Evolutionary conservation across 2,113 vertebrate species (phyloP).

Genomic region (Hepsetus odoe): DNA sequence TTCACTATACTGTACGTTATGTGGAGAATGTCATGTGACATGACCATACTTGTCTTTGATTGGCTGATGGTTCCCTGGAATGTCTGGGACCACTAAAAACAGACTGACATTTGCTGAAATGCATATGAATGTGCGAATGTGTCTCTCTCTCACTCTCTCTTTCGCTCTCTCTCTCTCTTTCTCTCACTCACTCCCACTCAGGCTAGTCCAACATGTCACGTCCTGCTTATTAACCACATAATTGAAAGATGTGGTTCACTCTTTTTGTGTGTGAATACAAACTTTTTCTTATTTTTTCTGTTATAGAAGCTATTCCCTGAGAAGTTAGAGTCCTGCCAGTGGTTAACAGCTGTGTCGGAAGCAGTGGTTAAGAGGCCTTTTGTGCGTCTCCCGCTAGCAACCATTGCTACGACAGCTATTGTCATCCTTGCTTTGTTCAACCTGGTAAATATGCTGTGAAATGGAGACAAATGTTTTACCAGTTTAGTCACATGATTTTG

Average conservation of each 20-base stretch:
- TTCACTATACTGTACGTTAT: background rate
- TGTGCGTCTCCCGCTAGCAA: conserved; percentile 83
- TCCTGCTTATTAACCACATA: no score
- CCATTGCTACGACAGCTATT: conserved; percentile 80
- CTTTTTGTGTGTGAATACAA: background rate
- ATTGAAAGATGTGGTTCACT: background rate
- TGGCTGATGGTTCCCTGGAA: conserved; percentile 21
- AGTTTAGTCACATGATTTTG: background rate
- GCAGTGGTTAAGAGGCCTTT: conserved; percentile 85
- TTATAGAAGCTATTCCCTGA: conserved; percentile 81
- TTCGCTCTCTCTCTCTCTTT: background rate
- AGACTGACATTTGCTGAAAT: conserved; percentile 21
- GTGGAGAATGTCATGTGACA: conserved; percentile 36
- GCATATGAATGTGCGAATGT: background rate
- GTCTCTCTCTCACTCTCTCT: background rate
- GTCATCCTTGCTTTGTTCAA: conserved; percentile 84
- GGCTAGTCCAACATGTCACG: no score
- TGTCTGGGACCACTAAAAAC: conserved; percentile 41
- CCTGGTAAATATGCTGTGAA: conserved; percentile 74
- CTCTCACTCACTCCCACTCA: background rate
- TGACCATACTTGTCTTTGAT: conserved; percentile 12
- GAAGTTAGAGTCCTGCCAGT: conserved; percentile 70
- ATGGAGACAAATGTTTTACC: background rate
- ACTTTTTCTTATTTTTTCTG: background rate
- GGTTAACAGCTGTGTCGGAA: conserved; percentile 76